Percentiles rank a stretch among this genome's conserved stretches.
phyloP scores from a whole-genome alignment of 2,888 invertebrate genomes.

The Cerceris rybyensis region DNA sequence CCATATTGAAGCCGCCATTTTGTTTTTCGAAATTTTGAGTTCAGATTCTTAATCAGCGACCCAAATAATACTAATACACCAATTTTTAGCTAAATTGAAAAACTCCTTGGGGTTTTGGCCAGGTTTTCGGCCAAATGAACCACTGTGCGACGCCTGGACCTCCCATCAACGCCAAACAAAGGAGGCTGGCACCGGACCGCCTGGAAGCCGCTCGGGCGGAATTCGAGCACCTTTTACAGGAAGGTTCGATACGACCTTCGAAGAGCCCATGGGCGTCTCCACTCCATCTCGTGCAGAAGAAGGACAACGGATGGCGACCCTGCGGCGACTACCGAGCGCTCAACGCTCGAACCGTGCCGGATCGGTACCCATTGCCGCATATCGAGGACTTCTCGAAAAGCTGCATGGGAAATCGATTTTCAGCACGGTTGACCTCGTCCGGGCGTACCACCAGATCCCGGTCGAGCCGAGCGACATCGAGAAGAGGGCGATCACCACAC shows the following conservation, averaged over 20 bases:
- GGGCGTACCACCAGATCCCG: conserved; percentile 50
- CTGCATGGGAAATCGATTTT: too few species aligned
- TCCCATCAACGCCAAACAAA: neutral
- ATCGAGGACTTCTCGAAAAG: conserved; percentile 13
- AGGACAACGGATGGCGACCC: neutral
- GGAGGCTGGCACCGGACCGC: neutral
- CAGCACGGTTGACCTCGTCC: conserved; percentile 12
- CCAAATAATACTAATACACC: too few species aligned
- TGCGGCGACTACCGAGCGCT: conserved; percentile 38
- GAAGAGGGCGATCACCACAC: conserved; percentile 41
- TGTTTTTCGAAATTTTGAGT: too few species aligned
- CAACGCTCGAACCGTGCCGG: conserved; percentile 18
- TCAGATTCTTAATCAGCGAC: too few species aligned
- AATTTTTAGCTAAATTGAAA: too few species aligned
- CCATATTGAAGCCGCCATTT: too few species aligned
- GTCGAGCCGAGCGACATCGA: conserved; percentile 24
- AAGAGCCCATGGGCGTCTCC: conserved; percentile 29
- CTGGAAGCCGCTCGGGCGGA: neutral
- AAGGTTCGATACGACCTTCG: conserved; percentile 23
- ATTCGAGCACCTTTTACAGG: conserved; percentile 16
- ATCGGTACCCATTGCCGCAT: conserved; percentile 11
- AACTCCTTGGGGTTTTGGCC: too few species aligned
- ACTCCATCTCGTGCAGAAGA: conserved; percentile 25
- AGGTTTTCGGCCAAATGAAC: too few species aligned
- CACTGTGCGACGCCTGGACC: neutral